phyloP scores from a whole-genome alignment of 2,888 invertebrate species.

The Melieria crassipennis region DNA sequence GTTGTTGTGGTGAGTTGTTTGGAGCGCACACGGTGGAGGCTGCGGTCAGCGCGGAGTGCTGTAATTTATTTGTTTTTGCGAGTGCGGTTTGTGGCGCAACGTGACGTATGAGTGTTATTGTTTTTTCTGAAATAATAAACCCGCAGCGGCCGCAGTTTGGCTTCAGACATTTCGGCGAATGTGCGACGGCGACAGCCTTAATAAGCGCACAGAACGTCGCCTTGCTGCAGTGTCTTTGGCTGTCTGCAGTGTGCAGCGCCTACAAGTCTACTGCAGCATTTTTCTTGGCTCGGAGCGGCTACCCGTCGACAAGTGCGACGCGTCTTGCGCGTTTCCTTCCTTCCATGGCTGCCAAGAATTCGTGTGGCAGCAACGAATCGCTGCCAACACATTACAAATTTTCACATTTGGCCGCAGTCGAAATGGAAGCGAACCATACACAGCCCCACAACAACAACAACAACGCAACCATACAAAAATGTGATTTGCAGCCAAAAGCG shows the following conservation, averaged over 20 bases:
- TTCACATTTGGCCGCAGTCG: slow-evolving; percentile 35
- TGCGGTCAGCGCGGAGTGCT: too few relatives aligned
- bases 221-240: slow-evolving; percentile 35
- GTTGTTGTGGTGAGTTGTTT: too few relatives aligned
- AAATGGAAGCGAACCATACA: background rate
- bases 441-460: background rate
- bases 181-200: too few relatives aligned
- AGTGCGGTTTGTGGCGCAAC: background rate
- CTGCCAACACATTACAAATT: slow-evolving; percentile 48
- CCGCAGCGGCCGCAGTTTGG: too few relatives aligned
- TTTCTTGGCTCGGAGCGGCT: slow-evolving; percentile 37
- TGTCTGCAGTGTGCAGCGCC: slow-evolving; percentile 60
- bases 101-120: slow-evolving; percentile 18
- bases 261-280: slow-evolving; percentile 59
- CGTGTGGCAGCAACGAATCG: slow-evolving; percentile 34
- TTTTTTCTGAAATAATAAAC: background rate
- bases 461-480: background rate
- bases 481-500: background rate
- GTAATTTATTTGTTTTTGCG: too few relatives aligned
- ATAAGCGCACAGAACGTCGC: background rate
- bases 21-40: too few relatives aligned
- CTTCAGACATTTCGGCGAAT: too few relatives aligned
- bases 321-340: background rate
- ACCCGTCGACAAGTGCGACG: slow-evolving; percentile 20
- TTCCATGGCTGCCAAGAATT: slow-evolving; percentile 25